phyloP scores from a whole-genome alignment of 2,797 vertebrate genomes.

The Peromyscus nudipes region DNA sequence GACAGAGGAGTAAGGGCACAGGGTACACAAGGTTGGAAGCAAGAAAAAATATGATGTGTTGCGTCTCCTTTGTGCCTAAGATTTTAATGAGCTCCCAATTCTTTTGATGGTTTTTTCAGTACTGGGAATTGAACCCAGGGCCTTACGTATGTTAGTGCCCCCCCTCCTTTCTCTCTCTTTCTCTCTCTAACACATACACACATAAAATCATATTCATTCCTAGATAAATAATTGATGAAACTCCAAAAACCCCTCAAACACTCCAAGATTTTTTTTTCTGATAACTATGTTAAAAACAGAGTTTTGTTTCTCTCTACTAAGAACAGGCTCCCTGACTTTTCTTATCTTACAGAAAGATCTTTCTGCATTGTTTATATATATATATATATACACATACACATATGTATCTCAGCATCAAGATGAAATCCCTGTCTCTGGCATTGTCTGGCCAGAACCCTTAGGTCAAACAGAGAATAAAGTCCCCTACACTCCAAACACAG shows the following conservation, averaged over 20 bases:
- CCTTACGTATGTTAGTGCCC: not conserved
- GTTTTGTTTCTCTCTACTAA: not conserved
- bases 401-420: not conserved
- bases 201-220: not conserved
- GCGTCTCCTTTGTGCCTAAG: not conserved
- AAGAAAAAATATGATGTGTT: not conserved
- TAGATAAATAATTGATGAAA: not conserved
- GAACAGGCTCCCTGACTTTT: not conserved
- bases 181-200: no score
- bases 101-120: not conserved
- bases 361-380: not conserved
- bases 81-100: not conserved
- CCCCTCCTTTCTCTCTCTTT: not conserved
- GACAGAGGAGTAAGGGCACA: not conserved
- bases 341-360: not conserved
- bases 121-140: not conserved
- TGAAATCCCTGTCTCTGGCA: not conserved
- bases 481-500: not conserved
- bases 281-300: slow-evolving; percentile 9
- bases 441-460: not conserved
- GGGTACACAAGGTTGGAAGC: not conserved
- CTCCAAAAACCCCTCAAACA: not conserved
- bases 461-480: not conserved
- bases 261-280: slow-evolving; percentile 27
- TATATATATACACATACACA: no score